These are phyloP conservation scores for Drymodes brunneopygia DNA, from an alignment of 2,113 vertebrate genomes.

Conservation along the genomic window DNA sequence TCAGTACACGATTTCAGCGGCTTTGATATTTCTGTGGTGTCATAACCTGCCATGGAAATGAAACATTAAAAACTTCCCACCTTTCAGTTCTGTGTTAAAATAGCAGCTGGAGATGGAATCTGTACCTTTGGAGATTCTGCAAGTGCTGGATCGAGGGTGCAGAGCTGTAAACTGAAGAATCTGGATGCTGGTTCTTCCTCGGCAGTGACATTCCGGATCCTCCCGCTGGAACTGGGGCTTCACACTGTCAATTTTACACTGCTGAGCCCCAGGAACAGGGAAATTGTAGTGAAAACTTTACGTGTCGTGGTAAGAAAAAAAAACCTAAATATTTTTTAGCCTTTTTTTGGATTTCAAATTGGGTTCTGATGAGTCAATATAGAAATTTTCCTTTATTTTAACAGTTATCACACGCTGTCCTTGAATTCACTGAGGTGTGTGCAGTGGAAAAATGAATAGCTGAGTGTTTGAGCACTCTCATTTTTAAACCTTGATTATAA, in stretches of 20 bases:
- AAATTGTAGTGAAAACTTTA: constrained; percentile 80
- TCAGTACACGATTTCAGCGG: background rate
- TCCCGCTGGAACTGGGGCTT: constrained; percentile 82
- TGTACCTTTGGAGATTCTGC: constrained; percentile 71
- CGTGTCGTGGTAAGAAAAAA: constrained; percentile 82
- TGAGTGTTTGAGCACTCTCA: background rate
- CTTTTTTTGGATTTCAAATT: background rate
- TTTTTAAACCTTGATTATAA: background rate
- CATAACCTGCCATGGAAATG: background rate
- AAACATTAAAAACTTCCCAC: background rate
- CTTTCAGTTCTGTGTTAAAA: constrained; percentile 81
- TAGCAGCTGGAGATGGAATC: constrained; percentile 73
- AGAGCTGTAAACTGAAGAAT: background rate
- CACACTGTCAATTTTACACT: constrained; percentile 85
- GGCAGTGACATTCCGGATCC: constrained; percentile 74
- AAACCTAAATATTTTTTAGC: background rate
- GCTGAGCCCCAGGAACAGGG: background rate
- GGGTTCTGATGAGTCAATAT: background rate
- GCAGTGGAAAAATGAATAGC: background rate
- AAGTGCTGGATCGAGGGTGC: background rate
- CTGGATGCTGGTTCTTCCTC: constrained; percentile 56
- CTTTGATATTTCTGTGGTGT: background rate
- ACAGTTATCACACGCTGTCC: rapidly evolving
- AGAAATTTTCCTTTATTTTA: background rate
- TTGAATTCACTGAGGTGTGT: background rate